Evolutionary conservation across 2,113 vertebrate genomes (phyloP), one percentile per base, ranked within the genome.

Genomic region (Haliaeetus leucogaster): DNA sequence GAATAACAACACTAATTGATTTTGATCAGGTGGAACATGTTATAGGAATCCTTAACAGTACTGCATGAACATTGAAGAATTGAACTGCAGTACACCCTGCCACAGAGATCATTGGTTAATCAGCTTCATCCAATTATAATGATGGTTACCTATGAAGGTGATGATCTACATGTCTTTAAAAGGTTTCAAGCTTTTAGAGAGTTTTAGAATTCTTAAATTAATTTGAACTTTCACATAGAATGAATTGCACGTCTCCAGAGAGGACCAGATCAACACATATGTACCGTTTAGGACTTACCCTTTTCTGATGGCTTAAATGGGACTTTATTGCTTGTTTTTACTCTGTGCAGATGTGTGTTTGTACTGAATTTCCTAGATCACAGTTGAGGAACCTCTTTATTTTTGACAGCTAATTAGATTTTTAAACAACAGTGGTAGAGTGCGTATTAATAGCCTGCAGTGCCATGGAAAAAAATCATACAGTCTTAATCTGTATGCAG

Each of bases 31-130:
- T 68, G 36, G 19, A 90, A 70, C 3, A 16, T 36, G 48, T 50
- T 20, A 53, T 20, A 66, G 4, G 15, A 65, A 70, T 55, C 8
- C 26, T 40, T 65, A 77, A 61, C 1, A 3, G 36, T 67, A 32
- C 26, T 1, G 9, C 15, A 63, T 40, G 6, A 55, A 7, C 32
- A 14, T 0, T 20, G 0, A 55, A 58, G 38, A 68, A 59, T 2
- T 65, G 66, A 73, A 68, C 22, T 79, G 36, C 20, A 58, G 6
- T 17, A 50, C 45, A 66, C 15, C 7, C 27, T 47, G 26, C 13
- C 45, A 15, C 16, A 47, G 30, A 70, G 30, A 77, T 22, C 4
- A 32, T 85, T 73, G 63, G 8, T 47, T 74, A 65, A 65, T 6
- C 13, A 16, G 10, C 61, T 61, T 88, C 40, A 70, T 52, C 22